These are phyloP conservation scores for Pyralis farinalis DNA, from an alignment of 2,888 invertebrate species.

Conservation along the genomic window DNA sequence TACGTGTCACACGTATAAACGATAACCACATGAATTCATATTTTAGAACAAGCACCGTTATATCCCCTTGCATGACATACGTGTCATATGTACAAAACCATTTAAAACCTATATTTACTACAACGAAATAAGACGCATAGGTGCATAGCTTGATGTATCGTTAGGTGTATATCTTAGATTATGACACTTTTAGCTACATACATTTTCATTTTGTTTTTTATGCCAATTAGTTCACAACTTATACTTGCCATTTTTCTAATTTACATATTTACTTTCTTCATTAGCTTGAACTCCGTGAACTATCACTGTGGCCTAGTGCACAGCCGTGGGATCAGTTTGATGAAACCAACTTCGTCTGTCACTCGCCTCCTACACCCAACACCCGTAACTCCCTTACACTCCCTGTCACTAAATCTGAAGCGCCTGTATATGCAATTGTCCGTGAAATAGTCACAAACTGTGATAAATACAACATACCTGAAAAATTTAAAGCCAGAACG, in stretches of 20 bases:
- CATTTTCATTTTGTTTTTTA: too few relatives aligned
- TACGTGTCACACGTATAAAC: too few relatives aligned
- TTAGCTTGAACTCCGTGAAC: constrained; percentile 69
- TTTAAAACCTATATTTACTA: too few relatives aligned
- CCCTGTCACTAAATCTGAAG: constrained; percentile 22
- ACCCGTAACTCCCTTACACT: constrained; percentile 21
- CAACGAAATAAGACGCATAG: too few relatives aligned
- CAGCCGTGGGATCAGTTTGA: constrained; percentile 64
- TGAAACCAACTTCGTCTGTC: constrained; percentile 53
- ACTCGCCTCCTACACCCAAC: constrained; percentile 37
- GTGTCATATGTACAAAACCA: too few relatives aligned
- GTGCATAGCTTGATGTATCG: too few relatives aligned
- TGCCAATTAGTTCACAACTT: too few relatives aligned
- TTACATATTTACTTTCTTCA: constrained; percentile 43
- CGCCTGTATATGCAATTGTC: constrained; percentile 50
- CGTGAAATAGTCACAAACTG: constrained; percentile 50
- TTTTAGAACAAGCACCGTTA: too few relatives aligned
- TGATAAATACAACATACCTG: constrained; percentile 48
- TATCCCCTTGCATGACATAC: too few relatives aligned
- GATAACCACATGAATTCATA: too few relatives aligned
- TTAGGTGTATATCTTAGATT: too few relatives aligned
- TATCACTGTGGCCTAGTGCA: constrained; percentile 54
- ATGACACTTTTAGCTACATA: too few relatives aligned
- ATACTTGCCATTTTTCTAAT: constrained; percentile 19
- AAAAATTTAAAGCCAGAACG: constrained; percentile 44